These are phyloP conservation scores for Chaenocephalus aceratus DNA, from an alignment of 2,113 vertebrate genomes.

Conservation along the genomic window DNA sequence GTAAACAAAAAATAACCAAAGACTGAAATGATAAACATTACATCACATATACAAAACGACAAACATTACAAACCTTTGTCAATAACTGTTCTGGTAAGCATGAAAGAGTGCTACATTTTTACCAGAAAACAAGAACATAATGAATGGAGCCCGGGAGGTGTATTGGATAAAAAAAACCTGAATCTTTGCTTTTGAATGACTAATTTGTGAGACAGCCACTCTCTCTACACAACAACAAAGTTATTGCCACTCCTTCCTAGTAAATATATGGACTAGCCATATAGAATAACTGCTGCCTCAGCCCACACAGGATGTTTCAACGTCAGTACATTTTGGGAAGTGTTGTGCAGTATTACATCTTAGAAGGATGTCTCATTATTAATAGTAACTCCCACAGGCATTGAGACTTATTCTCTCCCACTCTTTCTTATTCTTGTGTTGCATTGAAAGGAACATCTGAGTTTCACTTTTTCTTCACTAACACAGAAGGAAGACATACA, in stretches of 20 bases:
- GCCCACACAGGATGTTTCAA: background rate
- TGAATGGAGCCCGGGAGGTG: background rate
- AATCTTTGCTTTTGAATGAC: background rate
- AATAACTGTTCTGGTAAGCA: background rate
- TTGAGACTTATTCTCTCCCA: background rate
- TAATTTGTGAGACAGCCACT: background rate
- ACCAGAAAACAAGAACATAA: no score
- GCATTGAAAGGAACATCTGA: conserved; percentile 22
- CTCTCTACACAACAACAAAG: background rate
- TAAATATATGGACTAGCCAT: background rate
- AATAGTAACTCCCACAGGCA: conserved; percentile 17
- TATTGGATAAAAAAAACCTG: background rate
- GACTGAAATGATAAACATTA: no score
- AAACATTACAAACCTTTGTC: background rate
- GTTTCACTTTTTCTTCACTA: conserved; percentile 13
- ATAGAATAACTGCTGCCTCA: background rate
- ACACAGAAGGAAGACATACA: background rate
- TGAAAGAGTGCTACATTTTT: background rate
- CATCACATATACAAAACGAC: no score
- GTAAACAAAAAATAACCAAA: background rate
- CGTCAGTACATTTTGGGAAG: background rate
- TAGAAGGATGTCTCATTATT: conserved; percentile 34
- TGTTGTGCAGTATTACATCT: conserved; percentile 16
- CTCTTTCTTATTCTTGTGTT: conserved; percentile 14
- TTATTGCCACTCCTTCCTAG: background rate